Evolutionary conservation across 2,888 invertebrate species (phyloP), one percentile per base, ranked within the genome.

Genomic region (Plemyria rubiginata): DNA sequence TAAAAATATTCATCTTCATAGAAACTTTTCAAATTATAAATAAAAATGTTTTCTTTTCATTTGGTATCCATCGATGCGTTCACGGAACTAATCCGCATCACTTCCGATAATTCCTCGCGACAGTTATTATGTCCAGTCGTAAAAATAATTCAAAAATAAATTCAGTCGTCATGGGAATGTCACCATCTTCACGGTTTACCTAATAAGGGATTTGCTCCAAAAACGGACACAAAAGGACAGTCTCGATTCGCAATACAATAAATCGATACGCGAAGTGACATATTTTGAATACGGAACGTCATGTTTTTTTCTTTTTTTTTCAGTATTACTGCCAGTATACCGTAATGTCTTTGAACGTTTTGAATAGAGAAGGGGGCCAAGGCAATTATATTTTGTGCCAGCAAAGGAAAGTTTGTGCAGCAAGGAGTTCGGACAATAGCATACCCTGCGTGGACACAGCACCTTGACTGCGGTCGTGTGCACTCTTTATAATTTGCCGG

Each of bases 81-180:
- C 76, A 82, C 85, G 83, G 79, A 84, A 83, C 85, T 88, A 90
- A 90, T 90, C 87, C 85, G 82, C 75, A 74, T 80, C 80, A 86
- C 86, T 88, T 88, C 86, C 86, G 87, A 86, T 77, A 80, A 77
- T 68, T 64, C 77, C 76, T 67, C 70, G 67, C 65, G 73, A 88
- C 86, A 89, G 85, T 83, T 72, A 73, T 75, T 69, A 79, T 80
- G 81, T 86, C 82, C 81, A 78, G 79, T 85, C 78, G 79, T 81
- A 83, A 80, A 84, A 85, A 82, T 82, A 80, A 83, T 82, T 81
- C 80, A 74, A 78, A 79, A 81, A 79, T 75, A 78, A 88, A 90
- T 89, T 87, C 82, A 80, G 76, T 70, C 90, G 92, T 92, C 92
- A 92, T 92, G 92, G 92, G 92, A 92, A 85, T 76, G 88, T 89